Evolutionary conservation across 2,888 invertebrate genomes (phyloP).

Genomic region (Papilio protenor): DNA sequence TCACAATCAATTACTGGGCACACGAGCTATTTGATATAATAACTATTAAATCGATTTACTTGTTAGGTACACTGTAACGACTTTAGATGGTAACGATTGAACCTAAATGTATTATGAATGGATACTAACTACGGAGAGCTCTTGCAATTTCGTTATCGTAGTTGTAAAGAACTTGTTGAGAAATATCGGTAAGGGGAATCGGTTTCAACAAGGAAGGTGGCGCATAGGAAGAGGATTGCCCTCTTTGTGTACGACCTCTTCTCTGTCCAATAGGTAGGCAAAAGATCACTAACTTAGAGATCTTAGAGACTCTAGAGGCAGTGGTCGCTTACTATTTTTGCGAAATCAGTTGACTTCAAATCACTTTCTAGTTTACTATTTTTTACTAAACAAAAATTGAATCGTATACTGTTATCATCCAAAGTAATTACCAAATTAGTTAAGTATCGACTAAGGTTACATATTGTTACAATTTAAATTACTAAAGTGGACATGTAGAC

Average conservation of each 20-base stretch:
- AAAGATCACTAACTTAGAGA: too few relatives aligned
- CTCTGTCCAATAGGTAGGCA: too few relatives aligned
- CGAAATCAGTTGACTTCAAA: too few relatives aligned
- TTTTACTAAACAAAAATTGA: too few relatives aligned
- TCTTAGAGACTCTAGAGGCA: too few relatives aligned
- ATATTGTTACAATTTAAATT: background rate
- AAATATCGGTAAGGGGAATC: conserved; percentile 44
- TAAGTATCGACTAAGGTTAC: background rate
- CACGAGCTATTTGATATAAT: conserved; percentile 46
- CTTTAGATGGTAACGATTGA: conserved; percentile 70
- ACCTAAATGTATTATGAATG: conserved; percentile 72
- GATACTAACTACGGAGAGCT: conserved; percentile 64
- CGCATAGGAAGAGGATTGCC: too few relatives aligned
- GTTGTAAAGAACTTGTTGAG: conserved; percentile 45
- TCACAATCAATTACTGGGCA: conserved; percentile 23
- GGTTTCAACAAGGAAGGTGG: too few relatives aligned
- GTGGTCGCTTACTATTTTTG: too few relatives aligned
- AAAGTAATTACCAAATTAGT: too few relatives aligned
- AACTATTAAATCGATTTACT: conserved; percentile 63
- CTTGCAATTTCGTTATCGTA: conserved; percentile 54
- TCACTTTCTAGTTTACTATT: too few relatives aligned
- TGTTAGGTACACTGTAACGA: conserved; percentile 67
- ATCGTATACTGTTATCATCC: too few relatives aligned
- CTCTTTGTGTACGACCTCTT: too few relatives aligned
- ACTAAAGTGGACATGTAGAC: background rate